Conservation (phyloP, 2,113 vertebrate species). For the Ammodytes marinus region DNA sequence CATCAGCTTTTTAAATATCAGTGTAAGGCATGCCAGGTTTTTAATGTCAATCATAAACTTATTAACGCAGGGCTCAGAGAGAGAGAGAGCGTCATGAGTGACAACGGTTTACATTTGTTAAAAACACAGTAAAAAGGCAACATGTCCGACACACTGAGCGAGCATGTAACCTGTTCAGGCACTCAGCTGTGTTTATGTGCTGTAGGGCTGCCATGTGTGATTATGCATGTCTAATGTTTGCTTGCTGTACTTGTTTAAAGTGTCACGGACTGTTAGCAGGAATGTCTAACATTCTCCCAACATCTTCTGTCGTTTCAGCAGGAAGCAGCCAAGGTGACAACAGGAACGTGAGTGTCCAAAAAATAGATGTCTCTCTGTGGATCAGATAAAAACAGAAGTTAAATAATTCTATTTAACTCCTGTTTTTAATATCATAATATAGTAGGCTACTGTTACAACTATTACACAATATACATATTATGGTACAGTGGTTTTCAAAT, state of each 20-base stretch:
- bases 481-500: neutral
- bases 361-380: neutral
- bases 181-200: constrained; percentile 29
- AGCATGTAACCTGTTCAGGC: constrained; percentile 59
- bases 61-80: constrained; percentile 73
- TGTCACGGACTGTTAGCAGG: constrained; percentile 41
- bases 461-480: too few species aligned
- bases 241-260: constrained; percentile 56
- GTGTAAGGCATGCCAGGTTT: constrained; percentile 64
- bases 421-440: too few species aligned
- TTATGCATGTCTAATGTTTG: constrained; percentile 55
- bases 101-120: constrained; percentile 69
- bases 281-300: constrained; percentile 18
- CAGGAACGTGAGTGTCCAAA: constrained; percentile 57
- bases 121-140: constrained; percentile 42
- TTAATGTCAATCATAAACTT: constrained; percentile 82
- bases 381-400: neutral
- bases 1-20: constrained; percentile 73
- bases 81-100: constrained; percentile 63
- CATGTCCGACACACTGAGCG: constrained; percentile 51
- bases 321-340: constrained; percentile 56
- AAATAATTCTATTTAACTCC: too few species aligned
- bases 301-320: constrained; percentile 48
- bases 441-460: too few species aligned
- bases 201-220: constrained; percentile 53